Evolutionary conservation across 2,113 vertebrate species (phyloP), one percentile per base, ranked within the genome.

Genomic region (Pteropus alecto): DNA sequence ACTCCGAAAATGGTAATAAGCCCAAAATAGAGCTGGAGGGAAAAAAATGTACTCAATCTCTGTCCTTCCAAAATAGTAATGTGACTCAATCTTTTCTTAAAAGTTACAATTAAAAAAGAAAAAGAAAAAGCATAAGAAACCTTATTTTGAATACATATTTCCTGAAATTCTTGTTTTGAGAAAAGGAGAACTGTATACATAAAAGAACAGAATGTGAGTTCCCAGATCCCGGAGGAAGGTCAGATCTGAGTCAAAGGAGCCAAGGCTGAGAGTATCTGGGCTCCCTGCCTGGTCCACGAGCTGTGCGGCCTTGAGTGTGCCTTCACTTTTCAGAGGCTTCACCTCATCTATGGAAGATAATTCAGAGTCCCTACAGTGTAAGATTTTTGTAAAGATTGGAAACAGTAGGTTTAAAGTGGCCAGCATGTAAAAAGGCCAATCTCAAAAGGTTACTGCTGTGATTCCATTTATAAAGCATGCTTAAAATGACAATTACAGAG

Each of bases 281-380:
- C 30, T 67, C 61, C n/a, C 43, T 19, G 30, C 65, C 58, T 0
- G 24, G 21, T 11, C 48, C 70, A 6, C 60, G 7, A 6, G 19
- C 28, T 1, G 0, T 16, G 5, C 1, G 1, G 58, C 35, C 58
- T 1, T 3, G 28, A 18, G 5, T 38, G 28, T 4, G 7, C 12
- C 54, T 28, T 7, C 3, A 77, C 77, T 19, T 38, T 54, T 63
- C 14, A 3, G 18, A 77, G 46, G 14, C 43, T 70, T 63, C 28
- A 3, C 33, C 61, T 79, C 18, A 10, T 43, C 54, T 28, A 30
- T 3, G 41, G 16, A 60, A 41, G 30, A 46, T 61, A 90, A 86
- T 68, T 41, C 74, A 26, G 24, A 38, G 35, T 18, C 46, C 54
- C 48, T 63, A 11, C 11, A 3, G 33, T 12, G 51, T 2, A 60